Base-by-base conservation (phyloP, 2,113 vertebrate genomes). In the Macquaria australasica region DNA sequence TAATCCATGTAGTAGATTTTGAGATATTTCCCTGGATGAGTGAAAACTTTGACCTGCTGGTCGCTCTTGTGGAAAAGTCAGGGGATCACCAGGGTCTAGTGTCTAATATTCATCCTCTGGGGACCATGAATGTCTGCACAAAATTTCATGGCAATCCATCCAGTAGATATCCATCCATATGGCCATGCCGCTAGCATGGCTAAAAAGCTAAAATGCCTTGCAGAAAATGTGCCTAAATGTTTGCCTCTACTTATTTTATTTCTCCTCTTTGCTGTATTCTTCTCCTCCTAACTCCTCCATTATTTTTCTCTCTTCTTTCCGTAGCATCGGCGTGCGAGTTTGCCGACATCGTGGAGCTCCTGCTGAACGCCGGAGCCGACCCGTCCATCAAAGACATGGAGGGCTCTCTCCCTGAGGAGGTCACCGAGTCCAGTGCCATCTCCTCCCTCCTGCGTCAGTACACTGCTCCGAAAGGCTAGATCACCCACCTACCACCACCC, bases 291-390 rank as follows among this genome's bases (percentile, higher is more conserved):
- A 48, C 43, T n/a, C 15, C 8, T 62, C n/a, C 23, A 45, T 48
- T 62, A 12, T 58, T 55, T 70, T 34, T 63, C 45, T 1, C 11
- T 20, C 55, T 34, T 20, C 21, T 74, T 84, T 5, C 23, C 10
- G 3, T 87, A 99, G 98, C 98, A 3, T 97, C 98, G 0, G 97
- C 98, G 12, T 99, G 98, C 0, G 98, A 99, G 94, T 99, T 99
- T 89, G 74, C 94, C n/a, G 98, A 99, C 76, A 97, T 99, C 1
- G 98, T 99, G 88, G 97, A 99, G 91, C 95, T 99, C 58, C 94
- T 99, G 80, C 96, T 99, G 87, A 94, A 95, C 51, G 91, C 95
- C 0, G 98, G 98, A 23, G 98, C 98, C 0, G 96, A 99, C 94
- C 96, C 98, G 1, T 91, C 89, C 1, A 96, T 99, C 77, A 97